Percentiles rank a stretch among this genome's conserved stretches.
phyloP scores from a whole-genome alignment of 2,113 vertebrate species.

The Ictidomys tridecemlineatus region DNA sequence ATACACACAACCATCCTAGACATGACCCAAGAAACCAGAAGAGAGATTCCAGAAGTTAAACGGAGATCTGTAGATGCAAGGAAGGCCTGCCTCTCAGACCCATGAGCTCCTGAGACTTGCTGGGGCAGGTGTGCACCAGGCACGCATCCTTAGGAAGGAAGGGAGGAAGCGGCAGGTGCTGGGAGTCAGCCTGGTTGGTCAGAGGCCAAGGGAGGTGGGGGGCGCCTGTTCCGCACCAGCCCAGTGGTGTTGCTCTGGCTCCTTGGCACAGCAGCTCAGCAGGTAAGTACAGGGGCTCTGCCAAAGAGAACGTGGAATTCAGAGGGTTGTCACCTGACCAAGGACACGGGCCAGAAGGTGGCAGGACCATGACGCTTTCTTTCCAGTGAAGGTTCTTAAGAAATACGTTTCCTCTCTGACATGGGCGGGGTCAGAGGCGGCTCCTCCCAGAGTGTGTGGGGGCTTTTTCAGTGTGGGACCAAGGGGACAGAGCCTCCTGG shows the following conservation, averaged over 20 bases:
- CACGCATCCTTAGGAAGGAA: background rate
- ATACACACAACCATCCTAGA: background rate
- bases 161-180: background rate
- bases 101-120: background rate
- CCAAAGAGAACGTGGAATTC: background rate
- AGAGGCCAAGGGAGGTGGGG: background rate
- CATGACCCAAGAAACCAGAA: background rate
- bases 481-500: background rate
- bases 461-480: background rate
- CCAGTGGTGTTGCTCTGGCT: background rate
- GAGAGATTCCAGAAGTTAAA: background rate
- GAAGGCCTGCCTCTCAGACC: background rate
- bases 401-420: background rate
- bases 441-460: accelerated
- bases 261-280: background rate
- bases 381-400: background rate
- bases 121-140: background rate
- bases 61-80: background rate
- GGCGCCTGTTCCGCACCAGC: accelerated
- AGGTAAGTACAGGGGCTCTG: accelerated
- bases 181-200: background rate
- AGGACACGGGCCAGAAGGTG: background rate
- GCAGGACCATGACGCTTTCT: background rate
- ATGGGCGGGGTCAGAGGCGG: background rate
- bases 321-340: background rate